Evolutionary conservation across 2,888 invertebrate genomes (phyloP).

Genomic region (Agrilus mali): DNA sequence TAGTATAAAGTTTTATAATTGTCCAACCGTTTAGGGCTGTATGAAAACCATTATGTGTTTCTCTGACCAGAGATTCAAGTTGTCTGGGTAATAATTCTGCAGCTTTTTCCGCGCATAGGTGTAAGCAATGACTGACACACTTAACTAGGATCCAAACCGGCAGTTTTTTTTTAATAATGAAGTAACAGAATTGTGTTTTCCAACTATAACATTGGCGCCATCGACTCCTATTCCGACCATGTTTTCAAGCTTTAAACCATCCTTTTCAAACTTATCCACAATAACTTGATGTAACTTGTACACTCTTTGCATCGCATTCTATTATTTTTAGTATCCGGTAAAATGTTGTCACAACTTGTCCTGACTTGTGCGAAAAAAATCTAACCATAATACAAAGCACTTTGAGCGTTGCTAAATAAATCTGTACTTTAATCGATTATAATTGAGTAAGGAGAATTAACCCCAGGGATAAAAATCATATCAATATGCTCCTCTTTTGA

Average conservation of each 20-base stretch:
- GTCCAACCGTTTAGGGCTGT: slow-evolving; percentile 13
- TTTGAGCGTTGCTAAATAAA: slow-evolving; percentile 13
- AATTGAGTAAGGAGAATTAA: slow-evolving; percentile 14
- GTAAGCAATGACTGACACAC: slow-evolving; percentile 27
- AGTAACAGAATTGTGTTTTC: slow-evolving; percentile 25
- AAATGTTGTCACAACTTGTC: slow-evolving; percentile 15
- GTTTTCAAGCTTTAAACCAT: slow-evolving; percentile 16
- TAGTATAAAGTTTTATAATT: slow-evolving; percentile 14
- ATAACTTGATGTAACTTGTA: slow-evolving; percentile 11
- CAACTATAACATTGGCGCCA: slow-evolving; percentile 26
- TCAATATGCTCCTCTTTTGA: too few species aligned
- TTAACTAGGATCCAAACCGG: slow-evolving; percentile 21
- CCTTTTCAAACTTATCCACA: slow-evolving; percentile 7
- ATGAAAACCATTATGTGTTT: slow-evolving; percentile 23
- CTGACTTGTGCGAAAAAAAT: slow-evolving; percentile 8
- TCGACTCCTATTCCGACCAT: slow-evolving; percentile 26
- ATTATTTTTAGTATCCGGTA: slow-evolving; percentile 12
- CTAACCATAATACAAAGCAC: slow-evolving; percentile 14
- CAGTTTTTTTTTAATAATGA: slow-evolving; percentile 19
- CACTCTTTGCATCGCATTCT: slow-evolving; percentile 11
- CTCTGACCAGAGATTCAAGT: slow-evolving; percentile 19
- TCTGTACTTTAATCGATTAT: slow-evolving; percentile 20
- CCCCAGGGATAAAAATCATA: too few species aligned
- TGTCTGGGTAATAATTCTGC: slow-evolving; percentile 19
- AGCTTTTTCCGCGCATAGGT: slow-evolving; percentile 20